These are phyloP conservation scores for Piprites chloris DNA, from an alignment of 2,113 vertebrate species.

Conservation along the genomic window DNA sequence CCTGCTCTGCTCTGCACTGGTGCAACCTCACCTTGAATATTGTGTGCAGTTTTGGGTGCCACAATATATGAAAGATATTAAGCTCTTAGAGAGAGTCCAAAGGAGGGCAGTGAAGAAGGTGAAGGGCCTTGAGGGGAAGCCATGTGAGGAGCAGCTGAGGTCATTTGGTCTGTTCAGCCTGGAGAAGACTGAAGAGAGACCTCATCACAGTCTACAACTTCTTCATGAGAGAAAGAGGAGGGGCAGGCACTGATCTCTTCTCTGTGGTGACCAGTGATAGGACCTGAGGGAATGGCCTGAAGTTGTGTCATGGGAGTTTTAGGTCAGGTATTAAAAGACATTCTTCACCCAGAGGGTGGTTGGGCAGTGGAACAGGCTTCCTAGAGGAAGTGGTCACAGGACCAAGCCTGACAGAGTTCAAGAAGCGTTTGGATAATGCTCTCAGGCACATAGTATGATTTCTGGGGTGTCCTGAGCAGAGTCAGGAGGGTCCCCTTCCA, in stretches of 20 bases:
- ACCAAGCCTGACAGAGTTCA: background rate
- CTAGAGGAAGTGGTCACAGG: background rate
- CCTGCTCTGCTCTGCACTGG: background rate
- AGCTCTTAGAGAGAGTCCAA: background rate
- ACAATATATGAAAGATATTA: background rate
- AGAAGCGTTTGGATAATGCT: background rate
- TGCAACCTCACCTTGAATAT: rapidly evolving
- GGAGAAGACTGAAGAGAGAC: background rate
- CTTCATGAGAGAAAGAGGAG: background rate
- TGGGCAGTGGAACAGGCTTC: background rate
- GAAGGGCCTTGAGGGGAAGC: background rate
- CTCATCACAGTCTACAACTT: background rate
- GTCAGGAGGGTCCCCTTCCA: background rate
- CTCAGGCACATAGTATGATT: background rate
- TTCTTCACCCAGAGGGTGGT: background rate
- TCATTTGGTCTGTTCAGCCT: background rate
- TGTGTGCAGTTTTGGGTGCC: too few species aligned
- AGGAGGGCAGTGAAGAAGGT: background rate
- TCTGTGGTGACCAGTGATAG: background rate
- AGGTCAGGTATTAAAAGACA: background rate
- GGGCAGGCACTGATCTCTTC: background rate
- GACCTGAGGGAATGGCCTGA: background rate
- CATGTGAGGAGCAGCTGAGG: rapidly evolving
- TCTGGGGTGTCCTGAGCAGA: background rate
- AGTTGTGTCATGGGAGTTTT: background rate